Evolutionary conservation across 2,888 invertebrate species (phyloP), one percentile per base, ranked within the genome.

Genomic region (Xestia rhomboidea): DNA sequence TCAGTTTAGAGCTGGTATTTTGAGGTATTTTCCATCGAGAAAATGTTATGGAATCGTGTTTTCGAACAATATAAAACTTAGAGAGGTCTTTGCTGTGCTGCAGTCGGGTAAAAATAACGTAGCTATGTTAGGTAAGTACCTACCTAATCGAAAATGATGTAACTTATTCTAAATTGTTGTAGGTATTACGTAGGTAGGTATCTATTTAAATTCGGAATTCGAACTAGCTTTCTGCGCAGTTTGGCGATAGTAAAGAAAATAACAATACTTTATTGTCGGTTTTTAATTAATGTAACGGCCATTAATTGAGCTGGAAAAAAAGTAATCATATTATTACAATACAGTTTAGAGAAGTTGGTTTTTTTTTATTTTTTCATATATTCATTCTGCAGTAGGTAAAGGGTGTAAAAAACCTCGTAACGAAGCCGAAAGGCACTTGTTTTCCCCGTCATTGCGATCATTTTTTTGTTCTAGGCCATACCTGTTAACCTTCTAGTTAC

Each of bases 221-320:
- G 30, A 34, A 34, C 18, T 49, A 54, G 30, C 62, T 63, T 63
- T 34, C 57, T 84, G 80, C 84, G 82, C 67, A 83, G 67, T 83
- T 71, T 30, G n/a, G 62, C 49, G 63, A 73, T 60, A 79, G n/a
- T 34, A 24, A 41, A 75, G 24, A 70, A 76, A 79, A 73, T 46
- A 68, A 72, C 21, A 77, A 73, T 68, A 77, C 67, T 30, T 15
- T 30, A 49, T 57, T 41, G 41, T 41, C 10, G 41, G 41, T 41
- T 64, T n/a, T 41, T 41, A 64, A 41, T 64, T 3, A n/a, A 64
- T 64, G n/a, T n/a, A 41, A 15, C 3, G n/a, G 8, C 41, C 15
- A 38, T 64, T 41, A 24, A n/a, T 34, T 15, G n/a, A 41, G 6
- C n/a, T n/a, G n/a, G 8, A n/a, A n/a, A n/a, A n/a, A n/a, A n/a